These are phyloP conservation scores for Chloroceryle amazona DNA, from an alignment of 2,797 vertebrate species.

Conservation along the genomic window DNA sequence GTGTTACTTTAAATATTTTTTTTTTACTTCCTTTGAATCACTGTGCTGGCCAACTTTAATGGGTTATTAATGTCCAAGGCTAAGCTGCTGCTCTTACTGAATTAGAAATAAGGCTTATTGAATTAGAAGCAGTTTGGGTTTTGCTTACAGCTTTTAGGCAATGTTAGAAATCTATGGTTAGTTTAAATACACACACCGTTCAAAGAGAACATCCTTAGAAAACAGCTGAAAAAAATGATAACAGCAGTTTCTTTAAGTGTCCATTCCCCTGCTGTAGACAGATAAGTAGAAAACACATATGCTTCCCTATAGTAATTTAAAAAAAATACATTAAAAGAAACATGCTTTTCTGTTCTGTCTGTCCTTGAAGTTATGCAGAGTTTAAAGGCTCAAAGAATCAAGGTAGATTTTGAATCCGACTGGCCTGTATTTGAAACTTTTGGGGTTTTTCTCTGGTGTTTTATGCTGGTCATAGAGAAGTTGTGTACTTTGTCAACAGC, in stretches of 20 bases:
- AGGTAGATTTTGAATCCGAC: not conserved
- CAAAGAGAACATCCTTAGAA: not conserved
- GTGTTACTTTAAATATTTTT: not conserved
- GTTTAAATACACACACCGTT: not conserved
- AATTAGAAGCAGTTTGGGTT: not conserved
- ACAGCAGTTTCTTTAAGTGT: not conserved
- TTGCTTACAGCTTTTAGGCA: not conserved
- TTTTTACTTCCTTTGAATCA: not conserved
- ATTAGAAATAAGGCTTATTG: not conserved
- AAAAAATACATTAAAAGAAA: not conserved
- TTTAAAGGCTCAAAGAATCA: not conserved
- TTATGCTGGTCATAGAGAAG: not conserved
- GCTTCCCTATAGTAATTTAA: not conserved
- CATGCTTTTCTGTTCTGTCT: not conserved
- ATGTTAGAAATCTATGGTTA: not conserved
- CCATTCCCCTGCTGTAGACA: not conserved
- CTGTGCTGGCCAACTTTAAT: not conserved
- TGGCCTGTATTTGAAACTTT: not conserved
- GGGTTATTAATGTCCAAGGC: conserved; percentile 2
- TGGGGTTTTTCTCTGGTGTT: fast-evolving
- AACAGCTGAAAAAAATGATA: conserved; percentile 29
- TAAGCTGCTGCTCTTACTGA: not conserved
- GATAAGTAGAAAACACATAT: not conserved
- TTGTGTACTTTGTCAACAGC: not conserved
- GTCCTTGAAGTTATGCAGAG: not conserved